Percentiles rank a stretch among this genome's conserved stretches.
These are phyloP conservation scores for Saccostrea cuccullata DNA, from an alignment of 1,140 invertebrate species.

Conservation along the genomic window DNA sequence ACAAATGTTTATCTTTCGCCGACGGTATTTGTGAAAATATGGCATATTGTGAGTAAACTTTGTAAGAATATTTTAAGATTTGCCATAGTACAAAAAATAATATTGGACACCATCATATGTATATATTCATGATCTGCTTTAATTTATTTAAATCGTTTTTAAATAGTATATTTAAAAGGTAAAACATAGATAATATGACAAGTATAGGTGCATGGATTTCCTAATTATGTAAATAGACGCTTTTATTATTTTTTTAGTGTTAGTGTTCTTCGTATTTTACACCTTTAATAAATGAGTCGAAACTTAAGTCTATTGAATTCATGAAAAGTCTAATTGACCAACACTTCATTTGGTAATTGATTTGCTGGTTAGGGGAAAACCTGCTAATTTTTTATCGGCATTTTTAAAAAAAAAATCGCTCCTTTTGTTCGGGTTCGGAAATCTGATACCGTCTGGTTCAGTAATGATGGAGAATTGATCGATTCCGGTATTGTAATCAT, in stretches of 20 bases:
- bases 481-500: constrained; percentile 22
- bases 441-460: neutral
- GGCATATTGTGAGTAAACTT: constrained; percentile 9
- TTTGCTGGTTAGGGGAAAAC: neutral
- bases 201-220: too few species aligned
- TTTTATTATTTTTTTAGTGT: neutral
- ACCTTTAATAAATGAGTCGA: neutral
- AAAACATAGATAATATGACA: too few species aligned
- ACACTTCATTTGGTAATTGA: neutral
- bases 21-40: constrained; percentile 23
- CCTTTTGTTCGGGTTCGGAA: constrained; percentile 29
- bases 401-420: neutral
- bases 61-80: neutral
- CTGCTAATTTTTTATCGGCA: neutral
- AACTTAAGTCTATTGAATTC: neutral
- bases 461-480: constrained; percentile 26
- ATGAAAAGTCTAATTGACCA: neutral
- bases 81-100: too few species aligned
- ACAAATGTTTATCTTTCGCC: constrained; percentile 11
- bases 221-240: too few species aligned
- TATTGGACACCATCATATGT: too few species aligned
- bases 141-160: too few species aligned
- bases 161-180: too few species aligned
- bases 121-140: too few species aligned
- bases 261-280: neutral